These are phyloP conservation scores for Ptyas mucosa DNA, from an alignment of 2,113 vertebrate species.

Conservation along the genomic window DNA sequence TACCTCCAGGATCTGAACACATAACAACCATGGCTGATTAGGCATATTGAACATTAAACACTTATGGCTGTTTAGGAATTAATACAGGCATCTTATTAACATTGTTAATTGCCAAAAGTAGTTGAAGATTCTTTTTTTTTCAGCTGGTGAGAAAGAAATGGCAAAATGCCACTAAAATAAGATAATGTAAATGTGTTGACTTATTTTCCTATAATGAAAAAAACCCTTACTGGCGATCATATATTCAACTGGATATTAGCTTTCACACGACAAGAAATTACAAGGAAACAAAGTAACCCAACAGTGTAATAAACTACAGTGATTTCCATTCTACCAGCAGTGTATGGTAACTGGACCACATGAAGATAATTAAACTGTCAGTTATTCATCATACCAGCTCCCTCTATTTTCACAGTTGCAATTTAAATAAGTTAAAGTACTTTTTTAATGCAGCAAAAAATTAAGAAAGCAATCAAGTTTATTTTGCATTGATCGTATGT, in stretches of 20 bases:
- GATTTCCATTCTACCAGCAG: neutral
- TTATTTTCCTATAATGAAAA: neutral
- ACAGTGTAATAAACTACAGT: neutral
- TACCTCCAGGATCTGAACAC: neutral
- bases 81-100: neutral
- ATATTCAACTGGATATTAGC: neutral
- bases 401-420: slow-evolving; percentile 9
- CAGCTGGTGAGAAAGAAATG: neutral
- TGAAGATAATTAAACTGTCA: slow-evolving; percentile 21
- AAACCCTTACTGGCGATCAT: neutral
- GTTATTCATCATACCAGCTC: slow-evolving; percentile 1
- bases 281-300: neutral
- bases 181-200: neutral
- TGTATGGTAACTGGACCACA: neutral
- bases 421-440: neutral
- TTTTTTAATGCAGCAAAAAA: neutral
- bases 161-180: neutral
- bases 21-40: neutral
- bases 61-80: neutral
- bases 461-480: neutral
- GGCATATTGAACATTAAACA: neutral
- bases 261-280: neutral
- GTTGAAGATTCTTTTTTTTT: neutral
- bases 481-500: neutral
- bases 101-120: neutral